Base-by-base conservation (phyloP, 92 coral and sea anemone genomes). In the Palythoa grandiflora region DNA sequence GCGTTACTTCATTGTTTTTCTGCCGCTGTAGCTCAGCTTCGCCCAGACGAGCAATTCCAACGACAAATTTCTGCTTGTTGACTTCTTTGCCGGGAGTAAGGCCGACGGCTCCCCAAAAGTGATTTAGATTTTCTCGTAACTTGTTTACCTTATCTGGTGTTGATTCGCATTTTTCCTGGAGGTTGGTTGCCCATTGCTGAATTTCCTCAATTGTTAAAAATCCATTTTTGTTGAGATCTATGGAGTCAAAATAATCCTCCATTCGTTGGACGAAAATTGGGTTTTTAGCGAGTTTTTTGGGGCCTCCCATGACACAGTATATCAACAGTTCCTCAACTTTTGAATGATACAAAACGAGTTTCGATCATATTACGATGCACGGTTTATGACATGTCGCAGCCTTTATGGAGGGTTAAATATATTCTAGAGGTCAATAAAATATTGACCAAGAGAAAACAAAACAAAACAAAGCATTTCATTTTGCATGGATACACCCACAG, bases 41-140 rank as follows among this genome's bases (percentile, higher is more conserved):
- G 21, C 90, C 93, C 15, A 92, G 91, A n/a, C 89, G 89, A 75
- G 86, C 89, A 63, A 92, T 39, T 44, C 95, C 97, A 17, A 77
- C 68, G 54, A 88, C 60, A 77, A 94, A 94, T 72, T 88, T 85
- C 21, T 39, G 71, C 83, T 90, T 94, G 51, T 86, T 88, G 55
- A 92, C 57, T 77, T 90, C 77, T 38, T 71, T 85, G 16, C 95
- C 97, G 48, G 97, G 93, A 57, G 50, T 74, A 16, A 94, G 88
- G 14, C 97, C 97, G 35, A 85, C 88, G 12, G 84, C 90, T 12
- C 92, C 93, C 91, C 93, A 94, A 72, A 94, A 92, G 7, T 79
- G 81, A 44, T 68, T 83, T 1, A 94, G 89, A 20, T 61, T 71
- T 14, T 55, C 60, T 2, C 88, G 80, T 78, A 94, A 78, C 60